Conservation (phyloP, 2,888 invertebrate species). For the Lomographa bimaculata region DNA sequence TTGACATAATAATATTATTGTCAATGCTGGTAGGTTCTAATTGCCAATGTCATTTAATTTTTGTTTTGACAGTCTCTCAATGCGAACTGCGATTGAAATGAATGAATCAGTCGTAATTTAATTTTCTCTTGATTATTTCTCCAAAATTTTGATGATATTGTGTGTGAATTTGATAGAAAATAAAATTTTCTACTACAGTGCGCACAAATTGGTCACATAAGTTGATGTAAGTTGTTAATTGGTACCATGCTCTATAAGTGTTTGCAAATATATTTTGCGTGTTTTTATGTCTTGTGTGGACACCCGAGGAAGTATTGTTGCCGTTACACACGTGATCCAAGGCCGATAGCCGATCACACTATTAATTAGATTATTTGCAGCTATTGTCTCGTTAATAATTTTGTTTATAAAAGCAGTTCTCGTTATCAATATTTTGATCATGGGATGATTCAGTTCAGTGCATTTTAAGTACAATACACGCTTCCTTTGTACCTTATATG, state of each 20-base stretch:
- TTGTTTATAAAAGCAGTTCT: too few relatives aligned
- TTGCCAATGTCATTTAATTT: too few relatives aligned
- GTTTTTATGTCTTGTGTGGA: slow-evolving; percentile 41
- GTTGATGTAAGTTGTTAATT: slow-evolving; percentile 23
- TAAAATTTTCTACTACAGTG: not conserved
- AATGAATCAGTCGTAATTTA: slow-evolving; percentile 66
- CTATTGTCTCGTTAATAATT: slow-evolving; percentile 4
- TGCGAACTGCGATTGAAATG: slow-evolving; percentile 8
- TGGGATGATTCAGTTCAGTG: too few relatives aligned
- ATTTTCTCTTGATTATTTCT: slow-evolving; percentile 27
- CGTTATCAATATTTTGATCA: slow-evolving; percentile 52
- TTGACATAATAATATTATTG: too few relatives aligned
- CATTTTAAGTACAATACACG: too few relatives aligned
- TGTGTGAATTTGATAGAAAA: not conserved
- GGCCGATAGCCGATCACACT: slow-evolving; percentile 44
- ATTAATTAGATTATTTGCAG: slow-evolving; percentile 41
- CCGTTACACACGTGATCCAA: slow-evolving; percentile 64
- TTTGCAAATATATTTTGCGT: slow-evolving; percentile 32
- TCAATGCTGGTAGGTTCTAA: too few relatives aligned
- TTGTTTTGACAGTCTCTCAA: too few relatives aligned
- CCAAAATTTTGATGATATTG: slow-evolving; percentile 13
- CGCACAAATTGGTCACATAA: not conserved
- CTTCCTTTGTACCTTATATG: slow-evolving; percentile 41
- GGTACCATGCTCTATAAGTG: slow-evolving; percentile 17
- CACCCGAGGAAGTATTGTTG: slow-evolving; percentile 55